Evolutionary conservation across 2,113 vertebrate genomes (phyloP).

Genomic region (Cricetomys ansorgei): DNA sequence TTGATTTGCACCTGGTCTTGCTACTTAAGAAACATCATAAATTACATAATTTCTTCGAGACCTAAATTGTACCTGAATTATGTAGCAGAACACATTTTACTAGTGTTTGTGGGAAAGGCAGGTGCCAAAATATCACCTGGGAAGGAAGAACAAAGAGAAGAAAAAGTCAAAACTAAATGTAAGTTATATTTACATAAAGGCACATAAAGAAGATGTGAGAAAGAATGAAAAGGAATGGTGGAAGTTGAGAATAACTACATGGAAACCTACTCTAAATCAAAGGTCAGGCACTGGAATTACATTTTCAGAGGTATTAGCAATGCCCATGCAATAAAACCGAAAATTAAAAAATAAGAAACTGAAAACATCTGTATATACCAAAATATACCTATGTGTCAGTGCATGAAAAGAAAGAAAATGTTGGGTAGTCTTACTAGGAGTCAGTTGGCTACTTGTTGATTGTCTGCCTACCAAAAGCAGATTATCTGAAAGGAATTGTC

Average conservation of each 20-base stretch:
- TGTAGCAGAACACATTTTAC: conserved; percentile 23
- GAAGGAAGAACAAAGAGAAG: neutral
- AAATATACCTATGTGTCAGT: neutral
- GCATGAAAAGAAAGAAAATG: neutral
- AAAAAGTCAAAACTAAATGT: neutral
- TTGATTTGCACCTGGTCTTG: conserved; percentile 66
- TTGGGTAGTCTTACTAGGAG: neutral
- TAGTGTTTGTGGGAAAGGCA: neutral
- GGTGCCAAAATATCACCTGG: neutral
- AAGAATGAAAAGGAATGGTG: neutral
- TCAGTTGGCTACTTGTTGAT: neutral
- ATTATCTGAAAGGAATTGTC: neutral
- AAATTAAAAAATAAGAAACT: neutral
- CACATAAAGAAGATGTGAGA: neutral
- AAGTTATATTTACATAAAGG: neutral
- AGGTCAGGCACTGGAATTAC: neutral
- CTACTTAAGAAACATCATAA: conserved; percentile 54
- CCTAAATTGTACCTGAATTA: neutral
- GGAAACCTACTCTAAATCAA: neutral
- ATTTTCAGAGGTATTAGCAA: neutral
- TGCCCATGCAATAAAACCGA: neutral
- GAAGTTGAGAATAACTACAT: neutral
- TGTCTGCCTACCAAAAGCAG: neutral
- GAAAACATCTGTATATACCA: neutral
- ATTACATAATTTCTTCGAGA: conserved; percentile 31